A percentile compares a stretch with the other conserved stretches of the same genome.
These are phyloP conservation scores for Zaprionus ornatus DNA, from an alignment of 1,140 invertebrate genomes.

Conservation along the genomic window DNA sequence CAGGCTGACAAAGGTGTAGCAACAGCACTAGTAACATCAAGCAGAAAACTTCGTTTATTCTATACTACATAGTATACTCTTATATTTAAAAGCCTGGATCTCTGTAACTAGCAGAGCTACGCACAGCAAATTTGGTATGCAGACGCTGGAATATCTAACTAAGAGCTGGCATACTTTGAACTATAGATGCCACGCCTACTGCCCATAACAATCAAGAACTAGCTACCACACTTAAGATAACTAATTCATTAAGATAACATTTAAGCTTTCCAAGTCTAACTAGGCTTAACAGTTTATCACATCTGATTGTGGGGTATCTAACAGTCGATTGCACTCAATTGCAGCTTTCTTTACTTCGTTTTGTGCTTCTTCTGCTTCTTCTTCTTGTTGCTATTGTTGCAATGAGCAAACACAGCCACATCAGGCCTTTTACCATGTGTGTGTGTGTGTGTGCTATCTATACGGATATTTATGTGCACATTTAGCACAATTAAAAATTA, in stretches of 20 bases:
- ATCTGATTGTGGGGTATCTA: neutral
- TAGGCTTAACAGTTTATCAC: too few relatives aligned
- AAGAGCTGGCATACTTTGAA: neutral
- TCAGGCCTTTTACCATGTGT: neutral
- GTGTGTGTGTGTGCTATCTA: conserved; percentile 29
- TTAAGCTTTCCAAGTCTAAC: neutral
- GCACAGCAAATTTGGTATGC: neutral
- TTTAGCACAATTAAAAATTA: conserved; percentile 83
- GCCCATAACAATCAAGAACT: neutral
- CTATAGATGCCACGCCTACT: neutral
- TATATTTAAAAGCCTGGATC: neutral
- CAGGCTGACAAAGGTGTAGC: neutral
- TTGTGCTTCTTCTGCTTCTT: conserved; percentile 13
- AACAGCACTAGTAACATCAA: neutral
- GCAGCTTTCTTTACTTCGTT: conserved; percentile 10
- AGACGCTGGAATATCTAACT: neutral
- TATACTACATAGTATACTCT: too few relatives aligned
- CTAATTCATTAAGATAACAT: neutral
- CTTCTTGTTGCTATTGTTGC: conserved; percentile 24
- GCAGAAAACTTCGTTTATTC: neutral
- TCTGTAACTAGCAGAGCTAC: neutral
- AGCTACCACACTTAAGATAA: neutral
- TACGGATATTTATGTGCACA: conserved; percentile 76
- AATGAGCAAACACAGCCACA: conserved; percentile 29
- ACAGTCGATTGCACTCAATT: neutral